phyloP scores from a whole-genome alignment of 2,888 invertebrate genomes.

The Pseudococcus longispinus region DNA sequence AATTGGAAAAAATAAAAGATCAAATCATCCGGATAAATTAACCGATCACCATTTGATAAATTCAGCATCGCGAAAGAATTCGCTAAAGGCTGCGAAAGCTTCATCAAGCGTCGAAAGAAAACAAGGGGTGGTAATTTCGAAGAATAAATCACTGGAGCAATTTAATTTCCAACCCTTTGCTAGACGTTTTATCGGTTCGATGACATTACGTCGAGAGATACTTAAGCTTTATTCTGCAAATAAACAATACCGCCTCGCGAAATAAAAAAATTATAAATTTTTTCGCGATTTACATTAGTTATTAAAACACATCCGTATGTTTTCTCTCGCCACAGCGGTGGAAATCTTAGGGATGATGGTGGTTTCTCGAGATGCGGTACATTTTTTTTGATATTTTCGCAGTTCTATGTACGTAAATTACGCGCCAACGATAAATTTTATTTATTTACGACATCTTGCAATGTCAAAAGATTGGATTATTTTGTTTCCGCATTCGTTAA shows the following conservation, averaged over 20 bases:
- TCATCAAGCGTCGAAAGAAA: background rate
- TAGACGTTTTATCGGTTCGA: slow-evolving; percentile 25
- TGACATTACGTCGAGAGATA: slow-evolving; percentile 15
- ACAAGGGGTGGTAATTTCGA: background rate
- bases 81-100: background rate
- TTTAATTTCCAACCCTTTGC: slow-evolving; percentile 17
- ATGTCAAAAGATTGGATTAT: slow-evolving; percentile 44
- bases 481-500: slow-evolving; percentile 43
- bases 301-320: background rate
- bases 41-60: background rate
- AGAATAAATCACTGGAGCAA: background rate
- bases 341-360: background rate
- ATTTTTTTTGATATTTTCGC: slow-evolving; percentile 14
- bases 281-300: background rate
- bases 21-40: background rate
- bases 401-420: slow-evolving; percentile 26
- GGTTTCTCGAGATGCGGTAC: background rate
- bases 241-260: background rate
- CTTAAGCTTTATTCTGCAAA: background rate
- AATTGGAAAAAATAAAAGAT: background rate
- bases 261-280: slow-evolving; percentile 25
- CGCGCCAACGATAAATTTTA: slow-evolving; percentile 6
- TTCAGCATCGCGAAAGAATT: background rate
- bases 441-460: slow-evolving; percentile 37
- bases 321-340: background rate